A percentile compares a stretch with the other conserved stretches of the same genome.
Conservation (phyloP, 2,888 invertebrate species). For the Eurytoma adleriae region DNA sequence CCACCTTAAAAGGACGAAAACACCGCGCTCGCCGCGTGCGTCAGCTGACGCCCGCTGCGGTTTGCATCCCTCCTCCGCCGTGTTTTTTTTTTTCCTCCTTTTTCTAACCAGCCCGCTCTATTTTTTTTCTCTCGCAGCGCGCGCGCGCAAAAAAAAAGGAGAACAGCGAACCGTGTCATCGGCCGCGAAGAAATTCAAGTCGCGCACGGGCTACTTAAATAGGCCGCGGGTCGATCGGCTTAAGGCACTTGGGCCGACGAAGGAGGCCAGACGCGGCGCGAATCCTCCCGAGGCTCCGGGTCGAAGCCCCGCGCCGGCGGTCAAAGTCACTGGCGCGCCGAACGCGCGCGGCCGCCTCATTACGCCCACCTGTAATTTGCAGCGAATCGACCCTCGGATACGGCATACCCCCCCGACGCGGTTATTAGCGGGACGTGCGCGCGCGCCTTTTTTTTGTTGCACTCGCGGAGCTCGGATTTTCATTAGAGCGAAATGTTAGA, state of each 20-base stretch:
- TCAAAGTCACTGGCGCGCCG: conserved; percentile 29
- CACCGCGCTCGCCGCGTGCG: not conserved
- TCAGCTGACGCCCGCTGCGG: not conserved
- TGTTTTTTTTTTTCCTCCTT: not conserved
- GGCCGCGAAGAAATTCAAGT: conserved; percentile 24
- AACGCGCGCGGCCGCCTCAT: conserved; percentile 7
- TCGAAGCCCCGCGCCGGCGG: not conserved
- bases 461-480: too few relatives aligned
- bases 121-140: not conserved
- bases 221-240: not conserved
- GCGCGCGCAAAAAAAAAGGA: not conserved
- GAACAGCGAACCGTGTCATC: conserved; percentile 32
- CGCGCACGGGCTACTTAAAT: not conserved
- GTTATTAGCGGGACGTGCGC: conserved; percentile 14
- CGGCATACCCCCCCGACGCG: not conserved
- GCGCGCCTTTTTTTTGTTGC: too few relatives aligned
- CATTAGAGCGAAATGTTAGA: too few relatives aligned
- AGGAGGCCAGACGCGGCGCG: conserved; percentile 21
- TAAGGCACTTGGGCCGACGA: conserved; percentile 35
- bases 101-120: not conserved
- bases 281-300: not conserved
- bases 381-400: conserved; percentile 9
- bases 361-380: conserved; percentile 31
- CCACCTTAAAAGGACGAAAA: conserved; percentile 1
- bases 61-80: not conserved